These are phyloP conservation scores for Drosophila orena DNA, from an alignment of 1,140 invertebrate genomes.

Conservation along the genomic window DNA sequence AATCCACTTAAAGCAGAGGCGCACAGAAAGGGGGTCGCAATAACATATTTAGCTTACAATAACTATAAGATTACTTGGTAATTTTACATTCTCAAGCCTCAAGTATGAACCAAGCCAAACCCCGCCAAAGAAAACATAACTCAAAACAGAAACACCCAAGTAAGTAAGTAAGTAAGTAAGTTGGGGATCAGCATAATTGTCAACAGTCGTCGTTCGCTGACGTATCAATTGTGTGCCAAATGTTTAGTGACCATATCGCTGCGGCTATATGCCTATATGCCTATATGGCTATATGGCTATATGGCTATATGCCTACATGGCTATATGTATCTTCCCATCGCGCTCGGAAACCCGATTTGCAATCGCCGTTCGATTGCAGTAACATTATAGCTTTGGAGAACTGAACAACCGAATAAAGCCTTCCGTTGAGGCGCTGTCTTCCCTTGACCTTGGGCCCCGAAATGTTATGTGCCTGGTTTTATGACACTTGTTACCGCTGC, in stretches of 20 bases:
- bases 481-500: constrained; percentile 45
- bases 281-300: constrained; percentile 35
- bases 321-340: constrained; percentile 9
- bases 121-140: background rate
- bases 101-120: constrained; percentile 14
- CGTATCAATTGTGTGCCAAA: constrained; percentile 82
- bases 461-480: constrained; percentile 55
- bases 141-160: constrained; percentile 23
- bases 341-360: constrained; percentile 15
- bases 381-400: constrained; percentile 27
- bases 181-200: constrained; percentile 72
- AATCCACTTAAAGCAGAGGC: constrained; percentile 25
- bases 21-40: background rate
- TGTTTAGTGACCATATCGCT: constrained; percentile 81
- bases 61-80: background rate
- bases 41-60: no score
- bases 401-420: constrained; percentile 41
- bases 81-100: constrained; percentile 25
- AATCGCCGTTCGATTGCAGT: constrained; percentile 47
- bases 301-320: constrained; percentile 37
- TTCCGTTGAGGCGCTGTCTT: constrained; percentile 41
- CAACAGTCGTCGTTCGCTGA: constrained; percentile 59
- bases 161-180: background rate
- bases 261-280: constrained; percentile 50
- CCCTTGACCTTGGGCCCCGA: constrained; percentile 69